These are phyloP conservation scores for Aricia agestis DNA, from an alignment of 1,140 invertebrate species.

Conservation along the genomic window DNA sequence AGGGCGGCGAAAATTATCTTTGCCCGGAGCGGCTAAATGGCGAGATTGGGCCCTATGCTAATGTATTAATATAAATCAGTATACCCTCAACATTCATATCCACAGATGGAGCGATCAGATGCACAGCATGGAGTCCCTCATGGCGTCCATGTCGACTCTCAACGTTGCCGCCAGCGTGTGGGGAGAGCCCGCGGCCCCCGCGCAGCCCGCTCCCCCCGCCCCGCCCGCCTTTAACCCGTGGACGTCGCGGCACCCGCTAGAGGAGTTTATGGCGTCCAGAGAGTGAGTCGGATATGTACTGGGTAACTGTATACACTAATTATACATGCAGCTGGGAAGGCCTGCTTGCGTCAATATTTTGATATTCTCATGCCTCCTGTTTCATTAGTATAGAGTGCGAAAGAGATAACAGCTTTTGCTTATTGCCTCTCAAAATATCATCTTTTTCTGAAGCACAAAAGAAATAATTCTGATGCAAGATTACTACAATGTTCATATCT, in stretches of 20 bases:
- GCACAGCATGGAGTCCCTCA: conserved; percentile 40
- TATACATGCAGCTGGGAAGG: neutral
- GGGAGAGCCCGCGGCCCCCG: conserved; percentile 17
- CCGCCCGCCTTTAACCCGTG: conserved; percentile 58
- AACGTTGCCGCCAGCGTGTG: conserved; percentile 24
- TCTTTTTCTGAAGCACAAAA: too few relatives aligned
- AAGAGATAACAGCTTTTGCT: too few relatives aligned
- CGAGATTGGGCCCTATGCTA: too few relatives aligned
- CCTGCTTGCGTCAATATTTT: too few relatives aligned
- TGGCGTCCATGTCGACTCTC: conserved; percentile 43
- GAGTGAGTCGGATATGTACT: conserved; percentile 38
- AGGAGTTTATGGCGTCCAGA: conserved; percentile 42
- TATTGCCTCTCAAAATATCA: too few relatives aligned
- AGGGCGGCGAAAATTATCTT: too few relatives aligned
- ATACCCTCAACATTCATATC: neutral
- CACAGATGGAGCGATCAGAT: conserved; percentile 32
- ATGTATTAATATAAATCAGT: too few relatives aligned
- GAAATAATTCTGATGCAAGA: too few relatives aligned
- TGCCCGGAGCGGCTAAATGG: too few relatives aligned
- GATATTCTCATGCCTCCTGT: too few relatives aligned
- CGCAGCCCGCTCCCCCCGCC: conserved; percentile 19
- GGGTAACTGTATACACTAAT: conserved; percentile 29
- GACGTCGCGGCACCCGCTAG: conserved; percentile 56
- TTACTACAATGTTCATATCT: too few relatives aligned
- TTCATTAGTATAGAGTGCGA: too few relatives aligned